Evolutionary conservation across 2,113 vertebrate species (phyloP).

Genomic region (Trichomycterus rosablanca): DNA sequence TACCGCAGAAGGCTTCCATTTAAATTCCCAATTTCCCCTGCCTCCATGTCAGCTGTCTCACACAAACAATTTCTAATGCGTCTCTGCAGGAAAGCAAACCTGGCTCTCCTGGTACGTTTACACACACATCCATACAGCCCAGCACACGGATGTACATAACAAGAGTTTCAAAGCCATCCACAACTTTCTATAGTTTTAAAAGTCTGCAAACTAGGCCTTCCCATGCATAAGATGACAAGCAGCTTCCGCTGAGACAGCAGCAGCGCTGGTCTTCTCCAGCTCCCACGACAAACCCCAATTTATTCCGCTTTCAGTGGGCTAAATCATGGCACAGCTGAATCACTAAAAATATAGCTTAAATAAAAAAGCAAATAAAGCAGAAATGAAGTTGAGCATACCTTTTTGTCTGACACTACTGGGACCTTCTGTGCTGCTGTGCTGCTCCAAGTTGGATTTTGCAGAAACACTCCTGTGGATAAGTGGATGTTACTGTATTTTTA

Average conservation of each 20-base stretch:
- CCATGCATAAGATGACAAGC: conserved; percentile 19
- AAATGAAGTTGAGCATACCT: conserved; percentile 62
- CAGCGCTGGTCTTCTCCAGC: conserved; percentile 12
- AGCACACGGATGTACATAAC: conserved; percentile 23
- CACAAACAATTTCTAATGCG: conserved; percentile 29
- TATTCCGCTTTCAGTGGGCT: conserved; percentile 50
- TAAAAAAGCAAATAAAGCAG: conserved; percentile 46
- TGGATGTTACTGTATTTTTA: conserved; percentile 8
- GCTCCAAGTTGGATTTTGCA: conserved; percentile 50
- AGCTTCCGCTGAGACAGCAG: conserved; percentile 2
- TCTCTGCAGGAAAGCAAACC: conserved; percentile 33
- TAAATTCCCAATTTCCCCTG: conserved; percentile 18
- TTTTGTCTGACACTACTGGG: conserved; percentile 55
- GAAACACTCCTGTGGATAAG: conserved; percentile 48
- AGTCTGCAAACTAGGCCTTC: conserved; percentile 47
- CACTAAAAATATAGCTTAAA: conserved; percentile 50
- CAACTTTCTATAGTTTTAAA: conserved; percentile 41
- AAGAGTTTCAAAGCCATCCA: conserved; percentile 53
- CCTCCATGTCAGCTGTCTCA: conserved; percentile 20
- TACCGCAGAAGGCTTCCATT: conserved; percentile 8
- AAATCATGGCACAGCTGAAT: conserved; percentile 52
- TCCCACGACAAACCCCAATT: conserved; percentile 3
- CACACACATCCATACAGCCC: conserved; percentile 4
- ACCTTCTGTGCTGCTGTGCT: conserved; percentile 49
- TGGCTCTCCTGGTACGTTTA: conserved; percentile 7